These are phyloP conservation scores for Perognathus longimembris DNA, from an alignment of 2,113 vertebrate genomes.

Conservation along the genomic window DNA sequence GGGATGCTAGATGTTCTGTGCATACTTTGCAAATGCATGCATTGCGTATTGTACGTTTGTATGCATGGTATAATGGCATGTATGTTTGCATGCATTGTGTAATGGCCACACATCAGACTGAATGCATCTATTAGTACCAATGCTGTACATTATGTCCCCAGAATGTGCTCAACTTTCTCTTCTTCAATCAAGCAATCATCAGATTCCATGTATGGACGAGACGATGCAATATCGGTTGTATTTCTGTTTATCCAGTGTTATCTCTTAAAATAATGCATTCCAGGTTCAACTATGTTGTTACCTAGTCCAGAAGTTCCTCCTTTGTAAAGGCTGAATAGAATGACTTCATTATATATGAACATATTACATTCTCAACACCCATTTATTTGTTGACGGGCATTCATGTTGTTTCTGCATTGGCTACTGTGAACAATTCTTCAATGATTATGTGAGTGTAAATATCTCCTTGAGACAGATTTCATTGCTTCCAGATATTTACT, in stretches of 20 bases:
- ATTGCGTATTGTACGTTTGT: no score
- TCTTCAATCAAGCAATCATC: neutral
- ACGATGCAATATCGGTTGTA: neutral
- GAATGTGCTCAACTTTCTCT: neutral
- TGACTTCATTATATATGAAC: neutral
- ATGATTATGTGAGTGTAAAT: neutral
- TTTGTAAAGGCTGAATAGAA: neutral
- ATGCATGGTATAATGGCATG: no score
- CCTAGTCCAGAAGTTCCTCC: neutral
- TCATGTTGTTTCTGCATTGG: neutral
- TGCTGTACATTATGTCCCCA: neutral
- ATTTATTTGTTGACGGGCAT: neutral
- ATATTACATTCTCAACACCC: neutral
- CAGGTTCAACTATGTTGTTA: neutral
- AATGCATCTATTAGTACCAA: neutral
- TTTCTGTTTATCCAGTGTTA: neutral
- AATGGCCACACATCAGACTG: neutral
- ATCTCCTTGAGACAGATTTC: neutral
- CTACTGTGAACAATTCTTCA: neutral
- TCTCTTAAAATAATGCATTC: neutral
- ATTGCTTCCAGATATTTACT: neutral
- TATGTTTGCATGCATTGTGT: neutral
- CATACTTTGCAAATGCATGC: no score
- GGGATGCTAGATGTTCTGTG: neutral
- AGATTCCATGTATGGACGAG: neutral